These are phyloP conservation scores for Ciconia boyciana DNA, from an alignment of 2,113 vertebrate species.

Conservation along the genomic window DNA sequence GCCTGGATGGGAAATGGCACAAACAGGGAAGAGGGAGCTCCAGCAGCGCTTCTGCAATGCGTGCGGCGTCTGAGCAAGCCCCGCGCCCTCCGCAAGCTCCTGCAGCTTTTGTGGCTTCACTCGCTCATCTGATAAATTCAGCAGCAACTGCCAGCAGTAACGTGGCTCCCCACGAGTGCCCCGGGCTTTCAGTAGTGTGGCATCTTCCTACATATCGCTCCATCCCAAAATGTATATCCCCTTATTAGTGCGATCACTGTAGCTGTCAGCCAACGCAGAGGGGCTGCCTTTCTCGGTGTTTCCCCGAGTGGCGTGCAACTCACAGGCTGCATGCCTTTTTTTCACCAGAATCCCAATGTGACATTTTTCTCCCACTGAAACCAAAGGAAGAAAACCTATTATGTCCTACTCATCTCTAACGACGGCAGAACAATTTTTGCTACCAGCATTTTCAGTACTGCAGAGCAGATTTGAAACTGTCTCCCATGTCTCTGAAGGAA, in stretches of 20 bases:
- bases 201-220: not conserved
- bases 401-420: not conserved
- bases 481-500: not conserved
- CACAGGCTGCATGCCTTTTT: not conserved
- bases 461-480: not conserved
- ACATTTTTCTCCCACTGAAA: constrained; percentile 4
- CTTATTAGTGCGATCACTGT: not conserved
- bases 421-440: not conserved
- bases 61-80: not conserved
- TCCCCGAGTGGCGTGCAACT: not conserved
- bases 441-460: not conserved
- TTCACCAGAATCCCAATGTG: not conserved
- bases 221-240: not conserved
- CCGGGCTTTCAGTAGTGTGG: not conserved
- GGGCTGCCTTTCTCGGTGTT: not conserved
- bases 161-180: not conserved
- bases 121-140: not conserved
- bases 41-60: not conserved
- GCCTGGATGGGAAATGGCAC: not conserved
- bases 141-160: not conserved
- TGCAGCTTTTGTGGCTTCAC: not conserved
- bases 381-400: not conserved
- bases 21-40: not conserved
- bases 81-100: not conserved
- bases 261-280: not conserved